Conservation (phyloP, 2,888 invertebrate species). For the Oegoconia quadripuncta region DNA sequence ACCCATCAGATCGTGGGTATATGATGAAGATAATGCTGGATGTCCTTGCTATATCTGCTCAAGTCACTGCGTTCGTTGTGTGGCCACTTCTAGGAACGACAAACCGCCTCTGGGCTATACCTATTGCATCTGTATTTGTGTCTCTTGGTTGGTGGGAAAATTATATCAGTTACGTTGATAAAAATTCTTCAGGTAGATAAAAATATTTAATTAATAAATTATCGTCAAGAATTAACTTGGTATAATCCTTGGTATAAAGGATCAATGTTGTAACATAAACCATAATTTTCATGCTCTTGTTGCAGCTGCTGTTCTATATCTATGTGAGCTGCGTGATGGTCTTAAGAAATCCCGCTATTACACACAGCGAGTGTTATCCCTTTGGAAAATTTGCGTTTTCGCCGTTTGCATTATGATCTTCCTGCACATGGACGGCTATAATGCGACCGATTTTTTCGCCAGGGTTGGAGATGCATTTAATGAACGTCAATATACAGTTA, state of each 20-base stretch:
- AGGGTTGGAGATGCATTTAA: constrained; percentile 67
- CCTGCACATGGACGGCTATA: constrained; percentile 63
- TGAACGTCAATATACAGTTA: constrained; percentile 69
- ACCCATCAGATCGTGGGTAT: constrained; percentile 50
- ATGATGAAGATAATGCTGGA: constrained; percentile 71
- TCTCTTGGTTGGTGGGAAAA: constrained; percentile 94
- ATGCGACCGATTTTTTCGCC: constrained; percentile 68
- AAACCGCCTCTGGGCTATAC: constrained; percentile 78
- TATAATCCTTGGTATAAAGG: constrained; percentile 1
- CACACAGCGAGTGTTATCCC: constrained; percentile 84
- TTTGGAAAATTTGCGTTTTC: constrained; percentile 89
- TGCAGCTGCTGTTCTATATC: constrained; percentile 52
- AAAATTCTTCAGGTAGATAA: constrained; percentile 44
- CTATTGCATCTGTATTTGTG: constrained; percentile 82
- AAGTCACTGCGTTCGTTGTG: constrained; percentile 82
- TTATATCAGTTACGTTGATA: constrained; percentile 75
- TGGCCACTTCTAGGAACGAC: constrained; percentile 81
- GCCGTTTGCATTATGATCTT: constrained; percentile 81
- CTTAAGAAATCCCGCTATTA: constrained; percentile 85
- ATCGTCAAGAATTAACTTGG: constrained; percentile 7
- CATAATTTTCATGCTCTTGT: too few species aligned
- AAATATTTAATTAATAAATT: constrained; percentile 1
- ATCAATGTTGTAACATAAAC: too few species aligned
- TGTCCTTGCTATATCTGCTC: constrained; percentile 80
- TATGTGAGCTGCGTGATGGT: constrained; percentile 66